These are phyloP conservation scores for Dendronephthya gigantea DNA, from an alignment of 64 coral and sea anemone genomes.

Conservation along the genomic window DNA sequence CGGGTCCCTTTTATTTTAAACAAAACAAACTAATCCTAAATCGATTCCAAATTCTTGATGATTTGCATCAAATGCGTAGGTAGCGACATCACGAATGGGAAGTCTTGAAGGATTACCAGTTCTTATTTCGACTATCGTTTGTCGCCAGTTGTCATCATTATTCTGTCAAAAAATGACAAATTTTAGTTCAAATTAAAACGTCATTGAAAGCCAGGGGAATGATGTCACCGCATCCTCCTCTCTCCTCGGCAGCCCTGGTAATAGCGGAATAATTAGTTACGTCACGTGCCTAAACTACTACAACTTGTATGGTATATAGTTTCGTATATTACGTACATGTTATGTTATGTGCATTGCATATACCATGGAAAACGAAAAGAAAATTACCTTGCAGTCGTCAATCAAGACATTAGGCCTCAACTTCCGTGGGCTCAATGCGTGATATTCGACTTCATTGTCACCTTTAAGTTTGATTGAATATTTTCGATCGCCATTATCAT, in stretches of 20 bases:
- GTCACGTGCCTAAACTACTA: too few relatives aligned
- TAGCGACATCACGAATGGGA: background rate
- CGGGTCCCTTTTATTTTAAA: background rate
- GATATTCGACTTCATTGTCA: constrained; percentile 12
- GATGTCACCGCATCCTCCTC: too few relatives aligned
- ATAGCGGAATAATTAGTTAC: too few relatives aligned
- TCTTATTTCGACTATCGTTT: background rate
- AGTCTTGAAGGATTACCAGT: constrained; percentile 5
- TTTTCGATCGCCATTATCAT: background rate
- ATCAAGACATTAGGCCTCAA: constrained; percentile 8
- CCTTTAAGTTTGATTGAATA: background rate
- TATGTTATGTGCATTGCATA: too few relatives aligned
- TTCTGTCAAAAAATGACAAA: background rate
- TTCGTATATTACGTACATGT: too few relatives aligned
- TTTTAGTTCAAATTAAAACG: too few relatives aligned
- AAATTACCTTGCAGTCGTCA: constrained; percentile 20
- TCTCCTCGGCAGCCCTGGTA: too few relatives aligned
- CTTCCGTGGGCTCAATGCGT: constrained; percentile 1
- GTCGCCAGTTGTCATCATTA: background rate
- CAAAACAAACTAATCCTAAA: constrained; percentile 20
- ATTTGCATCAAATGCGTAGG: background rate
- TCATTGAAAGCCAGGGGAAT: too few relatives aligned
- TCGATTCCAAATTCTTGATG: constrained; percentile 17
- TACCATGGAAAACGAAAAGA: background rate
- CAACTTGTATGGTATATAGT: too few relatives aligned